phyloP scores from a whole-genome alignment of 2,113 vertebrate genomes.

The Lophochroa leadbeateri region DNA sequence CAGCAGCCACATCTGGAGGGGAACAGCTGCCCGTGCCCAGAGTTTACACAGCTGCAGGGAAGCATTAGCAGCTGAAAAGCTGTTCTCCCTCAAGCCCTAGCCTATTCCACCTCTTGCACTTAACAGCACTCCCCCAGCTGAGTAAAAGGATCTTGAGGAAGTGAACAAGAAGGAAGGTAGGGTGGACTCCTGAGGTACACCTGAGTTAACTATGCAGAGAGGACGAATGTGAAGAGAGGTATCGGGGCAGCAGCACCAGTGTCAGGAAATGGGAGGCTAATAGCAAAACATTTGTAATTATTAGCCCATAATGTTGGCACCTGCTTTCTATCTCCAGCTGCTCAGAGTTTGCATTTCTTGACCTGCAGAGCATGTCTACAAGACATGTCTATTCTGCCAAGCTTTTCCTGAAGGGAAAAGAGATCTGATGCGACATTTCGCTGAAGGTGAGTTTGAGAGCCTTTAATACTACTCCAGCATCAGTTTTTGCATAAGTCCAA shows the following conservation, averaged over 20 bases:
- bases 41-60: slow-evolving; percentile 62
- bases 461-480: not conserved
- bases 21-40: slow-evolving; percentile 40
- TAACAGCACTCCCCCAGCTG: not conserved
- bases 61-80: slow-evolving; percentile 56
- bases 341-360: not conserved
- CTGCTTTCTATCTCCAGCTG: not conserved
- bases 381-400: not conserved
- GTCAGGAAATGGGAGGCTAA: not conserved
- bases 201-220: not conserved
- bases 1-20: not conserved
- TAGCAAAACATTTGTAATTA: not conserved
- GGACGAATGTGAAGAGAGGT: not conserved
- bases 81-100: not conserved
- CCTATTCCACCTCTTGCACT: not conserved
- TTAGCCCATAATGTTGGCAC: not conserved
- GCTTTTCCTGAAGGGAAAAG: not conserved
- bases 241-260: not conserved
- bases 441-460: not conserved
- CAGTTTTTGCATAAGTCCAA: not conserved
- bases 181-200: not conserved
- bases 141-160: not conserved
- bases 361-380: not conserved
- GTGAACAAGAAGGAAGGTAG: not conserved
- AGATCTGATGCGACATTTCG: not conserved